A percentile compares a stretch with the other conserved stretches of the same genome.
These are phyloP conservation scores for Drosophila flavopinicola DNA, from an alignment of 2,888 invertebrate species.

Conservation along the genomic window DNA sequence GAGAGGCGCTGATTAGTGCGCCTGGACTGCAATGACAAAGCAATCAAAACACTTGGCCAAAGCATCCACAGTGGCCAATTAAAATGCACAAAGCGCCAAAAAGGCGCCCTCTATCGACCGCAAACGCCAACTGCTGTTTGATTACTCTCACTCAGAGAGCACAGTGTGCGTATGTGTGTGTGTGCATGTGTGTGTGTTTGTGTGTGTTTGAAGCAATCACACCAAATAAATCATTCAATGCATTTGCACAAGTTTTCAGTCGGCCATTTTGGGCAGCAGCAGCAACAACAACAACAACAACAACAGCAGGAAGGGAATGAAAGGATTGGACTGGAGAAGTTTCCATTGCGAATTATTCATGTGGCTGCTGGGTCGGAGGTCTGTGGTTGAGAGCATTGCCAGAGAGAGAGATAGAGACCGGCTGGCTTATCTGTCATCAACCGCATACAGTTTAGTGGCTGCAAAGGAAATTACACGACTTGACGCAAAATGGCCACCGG, in stretches of 20 bases:
- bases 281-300: constrained; percentile 11
- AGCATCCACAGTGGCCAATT: constrained; percentile 66
- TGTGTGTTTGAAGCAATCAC: constrained; percentile 69
- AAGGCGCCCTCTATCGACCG: constrained; percentile 66
- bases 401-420: background rate
- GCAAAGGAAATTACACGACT: constrained; percentile 66
- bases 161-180: background rate
- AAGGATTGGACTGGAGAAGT: constrained; percentile 27
- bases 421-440: constrained; percentile 69
- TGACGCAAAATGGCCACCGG: constrained; percentile 59
- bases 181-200: constrained; percentile 13
- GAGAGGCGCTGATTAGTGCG: constrained; percentile 60
- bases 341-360: constrained; percentile 70
- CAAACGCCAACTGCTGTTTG: constrained; percentile 62
- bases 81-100: constrained; percentile 72
- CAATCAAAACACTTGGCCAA: constrained; percentile 75
- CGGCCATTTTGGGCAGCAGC: constrained; percentile 61
- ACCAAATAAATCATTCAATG: constrained; percentile 79
- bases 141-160: constrained; percentile 40
- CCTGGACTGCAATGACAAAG: constrained; percentile 66
- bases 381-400: constrained; percentile 1
- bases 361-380: constrained; percentile 28
- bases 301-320: constrained; percentile 7
- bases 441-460: constrained; percentile 78
- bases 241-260: constrained; percentile 62